These are phyloP conservation scores for Phyllotis vaccarum DNA, from an alignment of 2,797 vertebrate species.

Conservation along the genomic window DNA sequence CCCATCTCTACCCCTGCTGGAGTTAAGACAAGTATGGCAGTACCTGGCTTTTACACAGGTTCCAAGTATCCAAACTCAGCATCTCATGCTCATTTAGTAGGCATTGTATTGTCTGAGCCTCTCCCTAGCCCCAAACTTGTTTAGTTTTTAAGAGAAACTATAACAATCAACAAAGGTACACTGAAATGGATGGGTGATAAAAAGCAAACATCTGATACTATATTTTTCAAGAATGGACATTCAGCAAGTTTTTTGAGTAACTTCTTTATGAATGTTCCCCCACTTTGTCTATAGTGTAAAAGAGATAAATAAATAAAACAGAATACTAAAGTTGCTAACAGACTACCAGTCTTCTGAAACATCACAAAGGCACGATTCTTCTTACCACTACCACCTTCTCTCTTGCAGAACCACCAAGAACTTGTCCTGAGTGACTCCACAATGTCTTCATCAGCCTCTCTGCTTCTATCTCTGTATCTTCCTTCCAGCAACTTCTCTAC, in stretches of 20 bases:
- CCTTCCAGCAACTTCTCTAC: background rate
- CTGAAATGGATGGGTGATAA: background rate
- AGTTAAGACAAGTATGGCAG: background rate
- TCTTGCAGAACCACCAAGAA: background rate
- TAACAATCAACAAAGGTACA: background rate
- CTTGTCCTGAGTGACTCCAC: background rate
- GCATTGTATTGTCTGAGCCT: background rate
- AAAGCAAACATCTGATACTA: background rate
- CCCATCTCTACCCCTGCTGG: background rate
- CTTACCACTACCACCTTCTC: fast-evolving
- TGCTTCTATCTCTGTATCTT: background rate
- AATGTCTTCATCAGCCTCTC: background rate
- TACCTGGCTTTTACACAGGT: background rate
- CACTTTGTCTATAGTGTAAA: background rate
- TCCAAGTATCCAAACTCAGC: no score
- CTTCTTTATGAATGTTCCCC: background rate
- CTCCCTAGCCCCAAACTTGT: background rate
- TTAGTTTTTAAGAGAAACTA: conserved; percentile 42
- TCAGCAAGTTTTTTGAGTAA: background rate
- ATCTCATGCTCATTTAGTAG: background rate
- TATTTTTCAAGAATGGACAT: background rate
- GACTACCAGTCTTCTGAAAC: background rate
- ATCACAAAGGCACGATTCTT: background rate
- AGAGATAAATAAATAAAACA: background rate
- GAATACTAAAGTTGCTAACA: background rate